Evolutionary conservation across 2,888 invertebrate species (phyloP), one percentile per base, ranked within the genome.

Genomic region (Meiosimyza decipiens): DNA sequence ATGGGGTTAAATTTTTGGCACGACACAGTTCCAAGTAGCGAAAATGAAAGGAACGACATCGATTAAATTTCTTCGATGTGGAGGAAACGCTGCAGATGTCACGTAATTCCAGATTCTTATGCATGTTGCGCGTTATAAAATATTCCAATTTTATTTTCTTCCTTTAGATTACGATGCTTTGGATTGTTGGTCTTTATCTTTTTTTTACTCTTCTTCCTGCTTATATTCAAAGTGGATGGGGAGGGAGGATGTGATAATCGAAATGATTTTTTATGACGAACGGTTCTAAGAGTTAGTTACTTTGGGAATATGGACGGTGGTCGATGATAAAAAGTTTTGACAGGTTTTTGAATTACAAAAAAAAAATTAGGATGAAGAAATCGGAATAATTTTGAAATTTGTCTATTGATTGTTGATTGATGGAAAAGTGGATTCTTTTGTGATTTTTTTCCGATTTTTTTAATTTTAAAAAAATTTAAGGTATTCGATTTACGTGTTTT

Each of bases 11-110:
- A 78, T 87, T 87, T 77, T 86, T 86, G 7, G 85, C 77, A 3
- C 87, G 82, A 73, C 87, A 87, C 9, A 87, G 78, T 74, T 86
- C 86, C 71, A 86, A 71, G 74, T 87, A 87, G n/a, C 86, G 86
- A 69, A 86, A 85, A 73, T 87, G 84, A 72, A 87, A 87, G 11
- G 83, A 86, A 54, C 86, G 82, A 60, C 82, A 82, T 28, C 85
- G 86, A 75, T 80, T 84, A 7, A 82, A 73, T 73, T 85, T 85
- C 73, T 85, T 85, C 1, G 72, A 72, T 15, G 54, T 40, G 60
- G 63, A 55, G 15, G 71, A 69, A 62, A 76, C 28, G 59, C 75
- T 76, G 59, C 71, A 71, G 49, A 77, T 73, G 54, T 78, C 77
- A 71, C 78, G 79, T 54, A 78, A 63, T 73, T 78, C 77, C 68